phyloP scores from a whole-genome alignment of 2,888 invertebrate species.

The Cheilosia vulpina region DNA sequence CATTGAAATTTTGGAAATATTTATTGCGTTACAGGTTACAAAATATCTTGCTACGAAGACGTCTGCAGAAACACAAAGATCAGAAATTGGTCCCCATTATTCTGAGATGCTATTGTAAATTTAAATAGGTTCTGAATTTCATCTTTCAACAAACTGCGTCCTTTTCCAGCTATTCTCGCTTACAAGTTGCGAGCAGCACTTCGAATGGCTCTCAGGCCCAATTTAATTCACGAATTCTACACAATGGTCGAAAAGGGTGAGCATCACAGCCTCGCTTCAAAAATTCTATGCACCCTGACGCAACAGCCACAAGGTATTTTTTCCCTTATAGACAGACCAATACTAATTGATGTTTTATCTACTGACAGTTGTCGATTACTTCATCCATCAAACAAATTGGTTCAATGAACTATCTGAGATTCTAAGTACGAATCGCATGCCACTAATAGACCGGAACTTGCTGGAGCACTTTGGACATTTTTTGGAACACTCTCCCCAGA shows the following conservation, averaged over 20 bases:
- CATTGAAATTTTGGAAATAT: background rate
- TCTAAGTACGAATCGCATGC: background rate
- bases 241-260: slow-evolving; percentile 2
- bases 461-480: slow-evolving; percentile 80
- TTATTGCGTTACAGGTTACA: slow-evolving; percentile 34
- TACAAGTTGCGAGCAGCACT: background rate
- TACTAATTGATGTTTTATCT: background rate
- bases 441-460: slow-evolving; percentile 68
- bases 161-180: slow-evolving; percentile 18
- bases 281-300: slow-evolving; percentile 25
- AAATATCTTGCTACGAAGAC: slow-evolving; percentile 46
- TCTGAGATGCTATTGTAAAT: slow-evolving; percentile 40
- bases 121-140: background rate
- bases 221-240: slow-evolving; percentile 38
- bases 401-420: slow-evolving; percentile 22
- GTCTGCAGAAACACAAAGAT: slow-evolving; percentile 23
- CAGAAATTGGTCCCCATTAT: slow-evolving; percentile 29
- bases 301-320: slow-evolving; percentile 42
- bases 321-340: background rate
- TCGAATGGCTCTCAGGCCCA: slow-evolving; percentile 23
- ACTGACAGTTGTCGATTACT: slow-evolving; percentile 45
- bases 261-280: background rate
- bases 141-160: background rate
- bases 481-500: slow-evolving; percentile 78
- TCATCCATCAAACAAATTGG: slow-evolving; percentile 36